Evolutionary conservation across 2,797 vertebrate species (phyloP).

Genomic region (Hemitrygon akajei): DNA sequence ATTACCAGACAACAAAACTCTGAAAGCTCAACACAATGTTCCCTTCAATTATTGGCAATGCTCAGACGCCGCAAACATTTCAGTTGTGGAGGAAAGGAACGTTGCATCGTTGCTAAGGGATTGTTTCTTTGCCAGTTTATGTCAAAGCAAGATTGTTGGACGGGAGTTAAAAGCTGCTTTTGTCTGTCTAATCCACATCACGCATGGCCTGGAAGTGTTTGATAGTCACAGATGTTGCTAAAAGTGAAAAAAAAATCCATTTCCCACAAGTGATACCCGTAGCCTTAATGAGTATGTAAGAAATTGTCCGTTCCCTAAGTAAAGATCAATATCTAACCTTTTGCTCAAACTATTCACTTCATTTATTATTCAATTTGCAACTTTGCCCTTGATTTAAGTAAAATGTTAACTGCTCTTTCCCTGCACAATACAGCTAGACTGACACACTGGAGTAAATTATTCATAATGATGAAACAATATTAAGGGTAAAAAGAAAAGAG

Average conservation of each 20-base stretch:
- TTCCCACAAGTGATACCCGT: neutral
- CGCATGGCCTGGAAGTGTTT: neutral
- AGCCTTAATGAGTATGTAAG: neutral
- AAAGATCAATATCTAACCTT: conserved; percentile 8
- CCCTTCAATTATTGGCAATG: neutral
- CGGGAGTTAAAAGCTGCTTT: neutral
- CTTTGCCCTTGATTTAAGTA: neutral
- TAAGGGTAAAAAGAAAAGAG: neutral
- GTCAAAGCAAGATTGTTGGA: neutral
- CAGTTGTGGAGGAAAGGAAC: neutral
- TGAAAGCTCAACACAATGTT: neutral
- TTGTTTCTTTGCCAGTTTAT: neutral
- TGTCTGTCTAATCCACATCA: neutral
- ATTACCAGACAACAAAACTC: neutral
- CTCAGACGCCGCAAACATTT: neutral
- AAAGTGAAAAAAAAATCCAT: neutral
- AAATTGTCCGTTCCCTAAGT: neutral
- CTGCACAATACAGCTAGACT: neutral
- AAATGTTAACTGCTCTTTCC: neutral
- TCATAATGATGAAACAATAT: neutral
- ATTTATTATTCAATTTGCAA: conserved; percentile 16
- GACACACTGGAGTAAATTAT: neutral
- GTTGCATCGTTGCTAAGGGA: too few relatives aligned
- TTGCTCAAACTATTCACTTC: neutral
- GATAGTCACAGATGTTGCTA: neutral